Base-by-base conservation (phyloP, 2,888 invertebrate species). In the Morinoia aosen region DNA sequence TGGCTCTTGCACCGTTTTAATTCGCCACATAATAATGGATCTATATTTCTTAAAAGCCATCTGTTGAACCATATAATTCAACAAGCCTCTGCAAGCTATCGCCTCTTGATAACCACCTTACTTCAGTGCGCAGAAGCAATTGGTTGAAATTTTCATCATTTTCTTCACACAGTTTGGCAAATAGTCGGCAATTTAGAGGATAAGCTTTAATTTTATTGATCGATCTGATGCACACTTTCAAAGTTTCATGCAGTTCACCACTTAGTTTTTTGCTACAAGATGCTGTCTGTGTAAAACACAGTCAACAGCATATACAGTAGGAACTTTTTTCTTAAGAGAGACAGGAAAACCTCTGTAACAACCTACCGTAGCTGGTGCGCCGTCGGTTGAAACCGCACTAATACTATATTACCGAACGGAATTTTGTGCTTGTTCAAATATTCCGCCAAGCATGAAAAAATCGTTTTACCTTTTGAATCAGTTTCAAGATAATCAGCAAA, bases 381-480 rank as follows among this genome's bases (percentile, higher is more conserved):
- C 95, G 90, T 95, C 95, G 40, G 95, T 95, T 90, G 95, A 91
- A 48, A n/a, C 95, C 58, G 95, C 95, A 95, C 33, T 93, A 58
- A 95, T 93, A 48, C n/a, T n/a, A n/a, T n/a, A 95, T 93, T 95
- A 48, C 95, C 88, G 58, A 96, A 91, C n/a, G 95, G 96, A 96
- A 95, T 64, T 61, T 76, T 95, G 95, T 95, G 95, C 57, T 93
- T 91, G 25, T 95, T 96, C 94, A 64, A 95, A 95, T 95, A 91
- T 25, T 91, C 93, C 58, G 93, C 93, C 91, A 95, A 95, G 48
- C 95, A 91, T 58, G 39, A 96, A n/a, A 96, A 96, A 91, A 91
- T 95, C 91, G 91, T 95, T 95, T 91, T 64, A 14, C 91, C 91
- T 93, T 96, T 96, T 76, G 95, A 88, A 93, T 96, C 76, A 57